Evolutionary conservation across 1,140 invertebrate species (phyloP).

Genomic region (Monochamus saltuarius): DNA sequence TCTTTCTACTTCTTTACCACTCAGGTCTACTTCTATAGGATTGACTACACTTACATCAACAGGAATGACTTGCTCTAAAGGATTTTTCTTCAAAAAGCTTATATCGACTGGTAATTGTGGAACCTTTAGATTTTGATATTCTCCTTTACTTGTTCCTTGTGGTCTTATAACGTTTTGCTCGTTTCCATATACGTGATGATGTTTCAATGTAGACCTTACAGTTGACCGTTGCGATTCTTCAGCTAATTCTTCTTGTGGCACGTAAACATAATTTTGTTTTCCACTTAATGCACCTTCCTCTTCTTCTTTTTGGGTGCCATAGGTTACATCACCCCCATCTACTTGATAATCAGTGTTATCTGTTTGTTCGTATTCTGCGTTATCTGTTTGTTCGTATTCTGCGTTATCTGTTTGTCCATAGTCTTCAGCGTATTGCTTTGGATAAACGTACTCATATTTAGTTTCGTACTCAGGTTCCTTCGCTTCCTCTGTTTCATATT

Average conservation of each 20-base stretch:
- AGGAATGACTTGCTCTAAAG: slow-evolving; percentile 33
- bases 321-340: background rate
- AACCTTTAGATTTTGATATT: slow-evolving; percentile 27
- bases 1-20: slow-evolving; percentile 12
- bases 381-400: background rate
- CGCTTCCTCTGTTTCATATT: slow-evolving; percentile 1
- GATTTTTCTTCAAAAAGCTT: slow-evolving; percentile 28
- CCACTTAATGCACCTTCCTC: slow-evolving; percentile 4
- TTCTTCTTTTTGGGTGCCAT: slow-evolving; percentile 6
- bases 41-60: slow-evolving; percentile 36
- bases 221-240: slow-evolving; percentile 26
- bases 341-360: no score
- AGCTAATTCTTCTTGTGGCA: slow-evolving; percentile 22
- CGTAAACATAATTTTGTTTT: slow-evolving; percentile 21
- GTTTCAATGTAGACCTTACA: slow-evolving; percentile 12
- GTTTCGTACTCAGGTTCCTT: slow-evolving; percentile 11
- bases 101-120: slow-evolving; percentile 36
- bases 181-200: background rate
- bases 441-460: background rate
- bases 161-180: slow-evolving; percentile 12
- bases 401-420: background rate
- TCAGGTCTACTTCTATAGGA: slow-evolving; percentile 39
- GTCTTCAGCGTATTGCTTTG: background rate
- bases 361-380: slow-evolving; percentile 2
- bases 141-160: slow-evolving; percentile 19